Base-by-base conservation (phyloP, 37 sponge, comb jelly and placozoan genomes). In the Aplysina aerophoba region DNA sequence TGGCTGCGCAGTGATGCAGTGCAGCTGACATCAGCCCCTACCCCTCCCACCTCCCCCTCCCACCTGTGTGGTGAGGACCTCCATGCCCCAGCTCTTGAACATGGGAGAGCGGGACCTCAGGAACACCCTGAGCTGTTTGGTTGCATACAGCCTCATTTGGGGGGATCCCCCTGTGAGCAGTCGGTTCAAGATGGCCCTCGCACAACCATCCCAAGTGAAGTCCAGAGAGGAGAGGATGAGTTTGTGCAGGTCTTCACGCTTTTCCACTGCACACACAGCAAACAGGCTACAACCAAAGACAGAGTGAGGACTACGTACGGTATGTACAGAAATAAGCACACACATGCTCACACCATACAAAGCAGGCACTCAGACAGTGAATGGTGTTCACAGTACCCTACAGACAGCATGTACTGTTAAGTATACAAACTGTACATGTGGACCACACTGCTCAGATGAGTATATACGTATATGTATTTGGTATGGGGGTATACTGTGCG, bases 51-150 rank as follows among this genome's bases (percentile, higher is more conserved):
- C 50, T 8, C 3, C 8, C 50, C 50, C 8, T 0, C 44, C 62
- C 28, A 92, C 93, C 86, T 95, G 95, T 55, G 87, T 81, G 15
- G 89, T 82, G n/a, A 95, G 82, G 28, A 95, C 44, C 73, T 92
- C 90, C 20, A 95, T 85, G 25, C 95, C 95, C 95, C 95, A 95
- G 79, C 86, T 91, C 78, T 87, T 92, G 66, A 95, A 95, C 74
- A 88, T 78, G 0, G 90, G 93, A 65, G 85, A 65, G 50, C 83
- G 87, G 20, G 90, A 82, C 35, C 93, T 78, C 36, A 95, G 91
- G 17, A 92, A 61, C 37, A 92, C 95, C 38, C 95, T 11, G 73
- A 95, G 66, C 75, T 92, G 88, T 55, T 63, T 59, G 27, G 95
- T 95, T 21, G 93, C 90, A 85, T 95, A 95, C 56, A 92, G 77